Base-by-base conservation (phyloP, 2,888 invertebrate genomes). In the Drosophila gaucha region DNA sequence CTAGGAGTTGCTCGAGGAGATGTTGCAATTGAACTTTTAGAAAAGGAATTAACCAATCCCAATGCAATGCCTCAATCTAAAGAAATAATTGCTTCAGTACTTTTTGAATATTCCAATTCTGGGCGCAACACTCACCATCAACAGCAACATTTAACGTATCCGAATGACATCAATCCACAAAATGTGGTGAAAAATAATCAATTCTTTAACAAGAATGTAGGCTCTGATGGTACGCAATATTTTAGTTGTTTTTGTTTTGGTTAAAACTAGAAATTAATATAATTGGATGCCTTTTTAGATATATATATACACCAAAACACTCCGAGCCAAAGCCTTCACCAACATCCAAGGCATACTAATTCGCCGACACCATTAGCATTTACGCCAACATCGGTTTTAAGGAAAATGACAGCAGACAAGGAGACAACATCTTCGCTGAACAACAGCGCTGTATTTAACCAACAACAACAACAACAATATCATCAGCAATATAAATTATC, bases 361-460 rank as follows among this genome's bases (percentile, higher is more conserved):
- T 94, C 94, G 16, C 95, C 94, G 10, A 94, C 95, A 26, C 96
- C 96, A 12, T 94, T 96, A 80, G 96, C 97, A 20, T 98, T 98
- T 92, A 98, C 97, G 0, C 98, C 98, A 63, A 98, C 98, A 28
- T 97, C 98, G 67, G 98, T 98, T 67, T 93, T 98, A 89, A 94
- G 97, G 69, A 98, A 98, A 93, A 97, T 98, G 97, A 97, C 97
- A 6, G 97, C 97, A 1, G 97, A 97, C 84, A 97, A 97, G 90
- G 96, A 97, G 78, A 93, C 93, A 20, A 44, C 62, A 39, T 2
- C 41, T 8, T 18, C 18, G 18, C 18, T n/a, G 12, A 55, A 26
- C 28, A 73, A 33, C 22, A 43, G 18, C 51, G 9, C 24, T 31
- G n/a, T 31, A 9, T 46, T 46, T 14, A 46, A 46, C 31, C 51